Evolutionary conservation across 2,797 vertebrate genomes (phyloP).

Genomic region (Botia kubotai): DNA sequence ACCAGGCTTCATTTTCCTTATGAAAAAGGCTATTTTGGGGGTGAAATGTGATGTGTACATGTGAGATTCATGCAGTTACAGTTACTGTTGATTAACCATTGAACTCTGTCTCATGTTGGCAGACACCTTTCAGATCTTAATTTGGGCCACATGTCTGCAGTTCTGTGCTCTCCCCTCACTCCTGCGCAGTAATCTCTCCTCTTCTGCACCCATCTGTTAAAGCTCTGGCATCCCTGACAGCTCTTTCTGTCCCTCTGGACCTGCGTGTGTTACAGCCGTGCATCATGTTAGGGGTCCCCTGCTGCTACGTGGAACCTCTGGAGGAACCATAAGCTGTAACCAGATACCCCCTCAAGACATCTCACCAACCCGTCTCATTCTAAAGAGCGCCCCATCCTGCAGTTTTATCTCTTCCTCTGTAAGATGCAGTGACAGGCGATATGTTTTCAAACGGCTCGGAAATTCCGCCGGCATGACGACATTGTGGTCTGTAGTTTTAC

Average conservation of each 20-base stretch:
- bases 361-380: constrained; percentile 67
- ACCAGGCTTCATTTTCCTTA: too few species aligned
- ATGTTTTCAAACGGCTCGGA: constrained; percentile 78
- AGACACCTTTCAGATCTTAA: constrained; percentile 5
- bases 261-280: constrained; percentile 40
- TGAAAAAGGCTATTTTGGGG: background rate
- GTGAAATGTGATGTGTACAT: background rate
- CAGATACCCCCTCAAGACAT: constrained; percentile 65
- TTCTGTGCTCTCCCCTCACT: background rate
- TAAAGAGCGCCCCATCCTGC: constrained; percentile 77
- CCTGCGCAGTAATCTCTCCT: constrained; percentile 14
- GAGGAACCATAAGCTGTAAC: constrained; percentile 78
- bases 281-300: constrained; percentile 49
- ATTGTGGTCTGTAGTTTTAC: constrained; percentile 40
- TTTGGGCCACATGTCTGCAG: constrained; percentile 24
- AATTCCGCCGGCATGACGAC: constrained; percentile 75
- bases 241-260: constrained; percentile 51
- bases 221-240: constrained; percentile 48
- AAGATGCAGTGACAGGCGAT: constrained; percentile 75
- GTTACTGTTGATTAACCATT: background rate
- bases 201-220: constrained; percentile 54
- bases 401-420: constrained; percentile 76
- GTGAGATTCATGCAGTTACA: background rate
- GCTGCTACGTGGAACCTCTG: constrained; percentile 62
- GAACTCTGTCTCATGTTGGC: background rate